Conservation (phyloP, 35 echinoderm and acorn worm genomes). For the Ophioderma brevispina region DNA sequence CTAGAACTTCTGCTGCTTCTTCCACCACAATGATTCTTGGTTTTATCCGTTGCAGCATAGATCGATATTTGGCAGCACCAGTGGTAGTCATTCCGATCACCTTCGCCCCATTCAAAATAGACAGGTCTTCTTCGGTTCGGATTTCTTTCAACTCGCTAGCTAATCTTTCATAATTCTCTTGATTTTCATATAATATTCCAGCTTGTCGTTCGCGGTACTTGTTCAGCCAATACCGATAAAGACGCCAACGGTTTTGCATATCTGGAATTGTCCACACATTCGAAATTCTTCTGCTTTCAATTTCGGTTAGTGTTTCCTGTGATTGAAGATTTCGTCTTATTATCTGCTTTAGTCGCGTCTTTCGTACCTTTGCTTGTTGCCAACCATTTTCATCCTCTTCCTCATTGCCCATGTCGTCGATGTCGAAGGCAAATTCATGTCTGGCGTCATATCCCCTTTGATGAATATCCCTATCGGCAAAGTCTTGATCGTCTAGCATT, state of each 20-base stretch:
- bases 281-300: slow-evolving; percentile 18
- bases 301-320: slow-evolving; percentile 55
- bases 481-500: slow-evolving; percentile 38
- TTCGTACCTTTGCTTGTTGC: slow-evolving; percentile 5
- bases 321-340: slow-evolving; percentile 44
- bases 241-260: slow-evolving; percentile 46
- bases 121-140: background rate
- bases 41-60: slow-evolving; percentile 31
- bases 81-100: slow-evolving; percentile 74
- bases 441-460: slow-evolving; percentile 43
- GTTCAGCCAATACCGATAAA: slow-evolving; percentile 75
- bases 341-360: slow-evolving; percentile 39
- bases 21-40: slow-evolving; percentile 68
- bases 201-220: slow-evolving; percentile 21
- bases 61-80: slow-evolving; percentile 48
- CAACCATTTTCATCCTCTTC: background rate
- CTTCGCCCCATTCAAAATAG: background rate
- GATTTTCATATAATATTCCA: slow-evolving; percentile 5
- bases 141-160: background rate
- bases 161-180: slow-evolving; percentile 23
- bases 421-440: slow-evolving; percentile 33
- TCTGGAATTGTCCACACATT: slow-evolving; percentile 58
- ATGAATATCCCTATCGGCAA: slow-evolving; percentile 12
- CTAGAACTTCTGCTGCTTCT: slow-evolving; percentile 79
- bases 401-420: slow-evolving; percentile 17